Percentiles rank a stretch among this genome's conserved stretches.
Conservation (phyloP, 2,113 vertebrate genomes). For the Petromus typicus region DNA sequence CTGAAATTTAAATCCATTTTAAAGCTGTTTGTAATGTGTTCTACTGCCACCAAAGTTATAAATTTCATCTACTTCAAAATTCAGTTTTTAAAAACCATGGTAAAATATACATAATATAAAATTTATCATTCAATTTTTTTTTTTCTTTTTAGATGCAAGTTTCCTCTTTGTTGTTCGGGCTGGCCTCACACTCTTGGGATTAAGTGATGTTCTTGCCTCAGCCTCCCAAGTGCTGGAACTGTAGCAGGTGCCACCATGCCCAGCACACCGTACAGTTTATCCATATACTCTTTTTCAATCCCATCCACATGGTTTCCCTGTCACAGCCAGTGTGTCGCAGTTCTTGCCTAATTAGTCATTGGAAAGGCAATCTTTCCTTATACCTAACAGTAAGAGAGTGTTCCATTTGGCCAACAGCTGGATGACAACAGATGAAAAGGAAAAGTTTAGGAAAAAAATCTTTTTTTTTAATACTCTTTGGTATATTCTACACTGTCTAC, state of each 20-base stretch:
- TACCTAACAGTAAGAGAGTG: neutral
- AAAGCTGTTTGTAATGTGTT: neutral
- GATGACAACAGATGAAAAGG: neutral
- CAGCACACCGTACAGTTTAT: neutral
- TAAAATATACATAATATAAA: neutral
- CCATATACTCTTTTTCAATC: neutral
- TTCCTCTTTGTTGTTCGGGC: neutral
- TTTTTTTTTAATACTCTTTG: neutral
- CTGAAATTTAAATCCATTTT: neutral
- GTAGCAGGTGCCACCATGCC: neutral
- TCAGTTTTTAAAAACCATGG: neutral
- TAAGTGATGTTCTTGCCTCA: neutral
- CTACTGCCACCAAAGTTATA: neutral
- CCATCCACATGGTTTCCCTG: neutral
- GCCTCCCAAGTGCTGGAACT: neutral
- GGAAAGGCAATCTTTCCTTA: neutral
- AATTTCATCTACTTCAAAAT: neutral
- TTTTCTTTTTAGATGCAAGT: neutral
- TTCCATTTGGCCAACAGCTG: neutral
- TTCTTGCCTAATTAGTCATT: neutral
- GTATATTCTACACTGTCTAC: neutral
- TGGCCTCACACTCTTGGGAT: neutral
- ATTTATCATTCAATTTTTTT: neutral
- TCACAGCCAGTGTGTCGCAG: neutral
- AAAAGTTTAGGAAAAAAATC: neutral